phyloP scores from a whole-genome alignment of 2,113 vertebrate species.

The Brachypodius melanocephalos region DNA sequence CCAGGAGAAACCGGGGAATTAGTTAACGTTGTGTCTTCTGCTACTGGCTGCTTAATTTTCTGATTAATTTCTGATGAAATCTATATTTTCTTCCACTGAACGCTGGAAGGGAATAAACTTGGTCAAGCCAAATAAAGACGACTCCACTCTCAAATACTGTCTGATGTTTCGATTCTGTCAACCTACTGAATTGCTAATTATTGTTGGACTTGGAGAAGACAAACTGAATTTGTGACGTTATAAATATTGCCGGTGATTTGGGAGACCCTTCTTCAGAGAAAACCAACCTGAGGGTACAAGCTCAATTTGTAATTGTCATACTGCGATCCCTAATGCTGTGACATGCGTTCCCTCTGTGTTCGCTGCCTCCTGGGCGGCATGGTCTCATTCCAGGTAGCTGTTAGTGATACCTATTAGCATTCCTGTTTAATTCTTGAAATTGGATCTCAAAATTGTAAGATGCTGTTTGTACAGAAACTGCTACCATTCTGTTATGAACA shows the following conservation, averaged over 20 bases:
- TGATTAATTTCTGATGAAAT: background rate
- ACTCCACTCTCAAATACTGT: background rate
- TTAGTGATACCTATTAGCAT: background rate
- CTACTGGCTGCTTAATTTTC: background rate
- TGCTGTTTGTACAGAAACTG: background rate
- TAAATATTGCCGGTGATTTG: background rate
- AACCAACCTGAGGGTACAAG: background rate
- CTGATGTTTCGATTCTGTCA: background rate
- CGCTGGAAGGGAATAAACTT: background rate
- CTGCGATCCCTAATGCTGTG: background rate
- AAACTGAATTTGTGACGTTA: background rate
- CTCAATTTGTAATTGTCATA: background rate
- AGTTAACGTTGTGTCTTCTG: accelerated
- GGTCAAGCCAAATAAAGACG: background rate
- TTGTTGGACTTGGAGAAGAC: background rate
- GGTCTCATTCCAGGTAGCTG: background rate
- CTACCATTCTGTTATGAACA: accelerated
- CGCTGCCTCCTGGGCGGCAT: background rate
- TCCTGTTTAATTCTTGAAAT: background rate
- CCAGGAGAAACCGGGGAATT: background rate
- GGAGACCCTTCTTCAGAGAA: background rate
- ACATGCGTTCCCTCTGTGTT: background rate
- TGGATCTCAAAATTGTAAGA: background rate
- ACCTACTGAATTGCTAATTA: background rate
- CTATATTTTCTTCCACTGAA: accelerated